Conservation (phyloP, 2,888 invertebrate species). For the Polydrusus cervinus region DNA sequence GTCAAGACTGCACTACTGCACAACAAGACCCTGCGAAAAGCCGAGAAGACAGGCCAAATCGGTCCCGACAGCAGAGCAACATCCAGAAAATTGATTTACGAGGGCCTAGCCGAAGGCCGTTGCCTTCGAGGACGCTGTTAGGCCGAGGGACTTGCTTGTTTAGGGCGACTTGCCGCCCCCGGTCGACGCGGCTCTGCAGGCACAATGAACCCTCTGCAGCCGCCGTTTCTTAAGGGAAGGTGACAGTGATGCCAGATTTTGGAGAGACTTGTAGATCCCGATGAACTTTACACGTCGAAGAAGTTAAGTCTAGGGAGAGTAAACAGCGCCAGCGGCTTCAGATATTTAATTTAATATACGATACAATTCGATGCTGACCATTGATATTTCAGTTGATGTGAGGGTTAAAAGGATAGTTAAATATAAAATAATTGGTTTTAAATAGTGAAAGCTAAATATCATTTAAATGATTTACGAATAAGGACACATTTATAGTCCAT, state of each 20-base stretch:
- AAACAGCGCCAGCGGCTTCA: no score
- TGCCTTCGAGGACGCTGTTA: constrained; percentile 36
- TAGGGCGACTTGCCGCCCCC: constrained; percentile 32
- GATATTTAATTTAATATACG: no score
- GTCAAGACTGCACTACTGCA: constrained; percentile 5
- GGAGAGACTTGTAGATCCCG: background rate
- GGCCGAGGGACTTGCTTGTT: constrained; percentile 37
- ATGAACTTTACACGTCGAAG: background rate
- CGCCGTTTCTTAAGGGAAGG: constrained; percentile 32
- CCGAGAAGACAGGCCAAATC: constrained; percentile 11
- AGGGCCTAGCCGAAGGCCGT: constrained; percentile 46
- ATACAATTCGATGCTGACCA: no score
- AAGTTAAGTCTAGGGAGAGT: no score
- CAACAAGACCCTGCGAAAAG: constrained; percentile 6
- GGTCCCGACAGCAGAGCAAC: constrained; percentile 25
- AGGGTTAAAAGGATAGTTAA: no score
- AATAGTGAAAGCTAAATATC: no score
- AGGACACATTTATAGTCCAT: no score
- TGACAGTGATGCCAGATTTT: constrained; percentile 11
- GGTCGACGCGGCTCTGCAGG: constrained; percentile 28
- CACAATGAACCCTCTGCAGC: constrained; percentile 40
- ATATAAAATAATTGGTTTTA: no score
- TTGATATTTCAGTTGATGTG: no score
- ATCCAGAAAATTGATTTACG: constrained; percentile 46
- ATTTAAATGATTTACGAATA: no score